Evolutionary conservation across 2,888 invertebrate genomes (phyloP).

Genomic region (Philereme vetulata): DNA sequence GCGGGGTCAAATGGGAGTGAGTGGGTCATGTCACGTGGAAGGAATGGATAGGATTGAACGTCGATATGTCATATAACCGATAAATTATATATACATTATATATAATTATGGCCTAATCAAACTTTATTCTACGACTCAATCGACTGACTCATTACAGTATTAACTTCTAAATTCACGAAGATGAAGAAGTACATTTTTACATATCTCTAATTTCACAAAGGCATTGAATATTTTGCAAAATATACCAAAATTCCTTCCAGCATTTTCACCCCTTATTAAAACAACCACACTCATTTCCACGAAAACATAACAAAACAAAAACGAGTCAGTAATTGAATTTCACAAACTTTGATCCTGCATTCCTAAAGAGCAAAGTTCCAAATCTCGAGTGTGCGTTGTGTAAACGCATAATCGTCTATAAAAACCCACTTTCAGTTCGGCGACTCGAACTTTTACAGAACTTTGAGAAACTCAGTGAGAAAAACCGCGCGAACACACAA

Average conservation of each 20-base stretch:
- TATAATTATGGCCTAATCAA: background rate
- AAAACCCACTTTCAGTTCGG: constrained; percentile 42
- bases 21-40: too few relatives aligned
- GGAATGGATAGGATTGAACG: too few relatives aligned
- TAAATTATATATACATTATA: too few relatives aligned
- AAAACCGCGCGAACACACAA: constrained; percentile 45
- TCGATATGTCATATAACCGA: too few relatives aligned
- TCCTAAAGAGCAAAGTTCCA: constrained; percentile 42
- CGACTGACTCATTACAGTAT: background rate
- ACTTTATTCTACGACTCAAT: background rate
- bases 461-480: constrained; percentile 37
- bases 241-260: background rate
- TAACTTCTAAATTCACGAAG: too few relatives aligned
- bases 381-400: constrained; percentile 47
- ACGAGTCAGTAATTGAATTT: constrained; percentile 40
- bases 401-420: constrained; percentile 54
- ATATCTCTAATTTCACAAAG: background rate
- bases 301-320: constrained; percentile 30
- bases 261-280: constrained; percentile 6
- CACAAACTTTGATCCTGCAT: constrained; percentile 42
- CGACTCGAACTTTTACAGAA: constrained; percentile 33
- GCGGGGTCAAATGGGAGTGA: too few relatives aligned
- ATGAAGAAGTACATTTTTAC: too few relatives aligned
- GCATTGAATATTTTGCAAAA: background rate
- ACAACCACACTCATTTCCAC: constrained; percentile 11